Evolutionary conservation across 2,797 vertebrate genomes (phyloP).

Genomic region (Acipenser transmontanus): DNA sequence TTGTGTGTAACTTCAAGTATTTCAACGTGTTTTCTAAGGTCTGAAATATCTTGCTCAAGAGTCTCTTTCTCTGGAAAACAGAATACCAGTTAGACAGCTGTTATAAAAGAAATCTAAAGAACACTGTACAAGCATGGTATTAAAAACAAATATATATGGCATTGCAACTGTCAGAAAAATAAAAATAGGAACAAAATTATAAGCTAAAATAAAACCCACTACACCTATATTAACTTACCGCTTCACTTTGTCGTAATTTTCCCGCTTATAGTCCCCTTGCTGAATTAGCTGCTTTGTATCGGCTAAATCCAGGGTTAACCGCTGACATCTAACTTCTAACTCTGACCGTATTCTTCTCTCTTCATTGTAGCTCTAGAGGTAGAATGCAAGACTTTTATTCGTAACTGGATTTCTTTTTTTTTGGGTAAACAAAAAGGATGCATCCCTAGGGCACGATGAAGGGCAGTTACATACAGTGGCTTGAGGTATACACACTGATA

Average conservation of each 20-base stretch:
- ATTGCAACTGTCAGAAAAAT: neutral
- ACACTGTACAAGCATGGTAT: neutral
- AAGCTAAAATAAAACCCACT: neutral
- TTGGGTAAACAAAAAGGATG: no score
- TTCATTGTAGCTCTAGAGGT: constrained; percentile 75
- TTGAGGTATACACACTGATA: no score
- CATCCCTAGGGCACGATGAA: no score
- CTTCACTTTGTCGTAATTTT: constrained; percentile 87
- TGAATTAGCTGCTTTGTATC: constrained; percentile 88
- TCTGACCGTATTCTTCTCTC: constrained; percentile 77
- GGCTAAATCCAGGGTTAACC: constrained; percentile 80
- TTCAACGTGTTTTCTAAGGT: constrained; percentile 73
- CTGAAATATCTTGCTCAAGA: constrained; percentile 75
- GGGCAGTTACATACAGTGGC: no score
- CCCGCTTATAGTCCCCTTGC: constrained; percentile 79
- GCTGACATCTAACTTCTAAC: constrained; percentile 81
- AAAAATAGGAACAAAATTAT: neutral
- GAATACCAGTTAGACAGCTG: neutral
- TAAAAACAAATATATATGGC: neutral
- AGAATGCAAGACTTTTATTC: neutral
- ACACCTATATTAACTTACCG: constrained; percentile 44
- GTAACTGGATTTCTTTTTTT: neutral
- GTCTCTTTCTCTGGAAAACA: constrained; percentile 76
- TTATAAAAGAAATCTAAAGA: neutral
- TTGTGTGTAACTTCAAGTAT: constrained; percentile 68